Conservation (phyloP, 1,140 invertebrate genomes). For the Diabrotica undecimpunctata region DNA sequence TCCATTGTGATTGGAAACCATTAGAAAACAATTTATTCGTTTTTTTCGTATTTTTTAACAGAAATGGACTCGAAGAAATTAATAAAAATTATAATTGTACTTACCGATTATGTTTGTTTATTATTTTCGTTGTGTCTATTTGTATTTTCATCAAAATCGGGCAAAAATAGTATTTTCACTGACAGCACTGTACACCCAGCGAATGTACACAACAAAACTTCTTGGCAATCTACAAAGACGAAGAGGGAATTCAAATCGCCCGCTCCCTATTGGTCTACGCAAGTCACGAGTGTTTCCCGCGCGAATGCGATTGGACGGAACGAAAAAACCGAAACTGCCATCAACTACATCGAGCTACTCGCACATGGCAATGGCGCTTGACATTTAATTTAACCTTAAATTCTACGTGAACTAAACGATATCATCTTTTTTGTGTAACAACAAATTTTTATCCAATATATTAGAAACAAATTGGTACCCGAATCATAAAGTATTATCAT, state of each 20-base stretch:
- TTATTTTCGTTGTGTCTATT: conserved; percentile 37
- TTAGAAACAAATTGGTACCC: conserved; percentile 23
- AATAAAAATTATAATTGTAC: conserved; percentile 33
- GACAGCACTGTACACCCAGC: conserved; percentile 46
- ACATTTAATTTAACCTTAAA: conserved; percentile 38
- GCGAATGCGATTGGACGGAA: conserved; percentile 36
- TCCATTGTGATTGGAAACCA: conserved; percentile 35
- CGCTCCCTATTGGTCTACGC: conserved; percentile 34
- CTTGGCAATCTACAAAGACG: conserved; percentile 38
- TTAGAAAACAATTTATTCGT: conserved; percentile 21
- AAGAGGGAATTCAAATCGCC: conserved; percentile 47
- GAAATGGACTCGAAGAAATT: conserved; percentile 33
- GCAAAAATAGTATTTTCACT: conserved; percentile 41
- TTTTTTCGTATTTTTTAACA: conserved; percentile 42
- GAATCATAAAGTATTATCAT: conserved; percentile 9
- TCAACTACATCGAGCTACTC: conserved; percentile 27
- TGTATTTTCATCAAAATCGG: conserved; percentile 41
- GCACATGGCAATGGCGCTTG: conserved; percentile 36
- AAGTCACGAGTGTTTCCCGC: conserved; percentile 43
- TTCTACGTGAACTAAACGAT: conserved; percentile 9
- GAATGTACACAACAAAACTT: conserved; percentile 46
- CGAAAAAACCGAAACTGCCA: conserved; percentile 22
- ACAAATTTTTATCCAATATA: conserved; percentile 27
- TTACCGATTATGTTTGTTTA: conserved; percentile 37
- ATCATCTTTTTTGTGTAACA: neutral